These are phyloP conservation scores for Tetragonisca angustula DNA, from an alignment of 2,888 invertebrate genomes.

Conservation along the genomic window DNA sequence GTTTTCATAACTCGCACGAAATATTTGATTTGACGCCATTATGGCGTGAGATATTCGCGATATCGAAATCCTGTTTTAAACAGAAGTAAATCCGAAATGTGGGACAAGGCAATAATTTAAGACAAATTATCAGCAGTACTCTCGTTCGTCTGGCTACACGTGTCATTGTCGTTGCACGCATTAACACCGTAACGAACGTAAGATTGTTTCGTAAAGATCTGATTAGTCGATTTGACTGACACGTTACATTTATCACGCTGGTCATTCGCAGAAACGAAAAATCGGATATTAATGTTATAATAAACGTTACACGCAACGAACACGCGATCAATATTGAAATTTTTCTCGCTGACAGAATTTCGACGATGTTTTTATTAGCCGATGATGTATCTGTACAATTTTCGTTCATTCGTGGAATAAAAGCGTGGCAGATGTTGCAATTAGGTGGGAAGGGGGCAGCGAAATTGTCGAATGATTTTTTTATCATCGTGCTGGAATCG, in stretches of 20 bases:
- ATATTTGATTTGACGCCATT: neutral
- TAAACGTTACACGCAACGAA: too few relatives aligned
- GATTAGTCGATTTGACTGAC: neutral
- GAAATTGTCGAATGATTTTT: conserved; percentile 11
- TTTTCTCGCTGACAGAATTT: neutral
- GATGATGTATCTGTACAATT: neutral
- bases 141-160: neutral
- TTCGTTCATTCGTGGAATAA: neutral
- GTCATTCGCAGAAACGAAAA: neutral
- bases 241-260: neutral
- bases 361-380: neutral
- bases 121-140: neutral
- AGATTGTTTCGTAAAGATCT: neutral
- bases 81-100: neutral
- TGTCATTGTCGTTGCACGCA: neutral
- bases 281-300: too few relatives aligned
- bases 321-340: neutral
- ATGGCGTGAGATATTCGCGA: neutral
- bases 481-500: neutral
- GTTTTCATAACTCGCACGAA: neutral
- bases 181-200: neutral
- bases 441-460: neutral
- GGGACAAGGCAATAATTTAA: neutral
- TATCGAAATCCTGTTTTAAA: neutral
- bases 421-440: neutral